Percentiles rank a stretch among this genome's conserved stretches.
These are phyloP conservation scores for Thumatha senex DNA, from an alignment of 2,888 invertebrate species.

Conservation along the genomic window DNA sequence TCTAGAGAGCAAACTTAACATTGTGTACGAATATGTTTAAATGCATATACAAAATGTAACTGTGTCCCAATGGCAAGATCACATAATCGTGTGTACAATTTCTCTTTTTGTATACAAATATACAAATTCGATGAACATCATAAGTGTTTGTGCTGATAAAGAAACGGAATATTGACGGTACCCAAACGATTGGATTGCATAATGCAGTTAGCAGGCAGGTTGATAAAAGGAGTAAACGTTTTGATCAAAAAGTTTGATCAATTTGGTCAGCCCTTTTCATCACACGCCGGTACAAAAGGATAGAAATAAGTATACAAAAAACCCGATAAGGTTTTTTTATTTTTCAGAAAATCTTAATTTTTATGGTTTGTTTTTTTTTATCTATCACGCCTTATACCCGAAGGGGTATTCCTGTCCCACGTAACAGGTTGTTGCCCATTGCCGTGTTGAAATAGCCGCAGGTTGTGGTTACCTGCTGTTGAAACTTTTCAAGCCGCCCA, in stretches of 20 bases:
- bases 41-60: conserved; percentile 27
- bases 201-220: not conserved
- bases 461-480: too few species aligned
- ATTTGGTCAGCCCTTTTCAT: not conserved
- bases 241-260: not conserved
- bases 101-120: conserved; percentile 12
- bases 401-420: too few species aligned
- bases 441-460: too few species aligned
- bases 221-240: too few species aligned
- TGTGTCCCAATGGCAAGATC: conserved; percentile 57
- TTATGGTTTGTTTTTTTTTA: too few species aligned
- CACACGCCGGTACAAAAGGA: conserved; percentile 12
- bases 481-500: too few species aligned
- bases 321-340: too few species aligned
- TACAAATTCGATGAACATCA: conserved; percentile 20
- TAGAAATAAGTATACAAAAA: too few species aligned
- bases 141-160: conserved; percentile 34
- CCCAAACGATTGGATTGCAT: not conserved
- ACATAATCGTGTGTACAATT: conserved; percentile 34
- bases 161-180: conserved; percentile 23
- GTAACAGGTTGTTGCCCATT: too few species aligned
- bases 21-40: conserved; percentile 24
- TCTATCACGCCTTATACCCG: too few species aligned
- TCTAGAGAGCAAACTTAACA: conserved; percentile 51
- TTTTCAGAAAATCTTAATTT: too few species aligned